Evolutionary conservation across 2,888 invertebrate species (phyloP), one percentile per base, ranked within the genome.

Genomic region (Hirtodrosophila histrioides): DNA sequence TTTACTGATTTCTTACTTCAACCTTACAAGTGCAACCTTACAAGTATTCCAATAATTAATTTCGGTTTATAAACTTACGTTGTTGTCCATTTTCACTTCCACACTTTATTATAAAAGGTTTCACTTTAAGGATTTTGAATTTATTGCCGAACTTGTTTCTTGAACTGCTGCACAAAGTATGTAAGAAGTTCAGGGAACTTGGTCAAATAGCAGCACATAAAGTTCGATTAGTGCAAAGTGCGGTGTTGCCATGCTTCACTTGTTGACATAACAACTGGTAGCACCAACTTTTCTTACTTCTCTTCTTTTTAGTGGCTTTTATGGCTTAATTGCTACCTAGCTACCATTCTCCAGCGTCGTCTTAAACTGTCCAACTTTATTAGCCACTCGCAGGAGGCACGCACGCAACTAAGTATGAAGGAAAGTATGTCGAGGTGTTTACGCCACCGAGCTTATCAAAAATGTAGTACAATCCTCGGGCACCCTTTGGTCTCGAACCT

Each of bases 381-480:
- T 80, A 73, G 67, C 87, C 61, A 46, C 61, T 64, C 56, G 37
- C 49, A 35, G 11, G 33, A 41, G 50, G 58, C 62, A 65, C 57
- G 81, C 77, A 80, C 65, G 62, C 85, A 76, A 86, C 81, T 54
- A 56, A 61, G 74, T 77, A 49, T 31, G 33, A 36, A 39, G 45
- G 23, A 44, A 65, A 60, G 55, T 69, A 57, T 66, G 87, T 73
- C 67, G 85, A 80, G 73, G 85, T 86, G 87, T 88, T 86, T 86
- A 88, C 77, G 67, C 66, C 66, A 53, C 66, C 63, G 53, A 76
- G 81, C 73, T 86, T 82, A 86, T 80, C 84, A 86, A 68, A 65
- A 68, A 76, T 66, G 80, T 80, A 71, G 60, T 62, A 64, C 63
- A 61, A 11, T 40, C 44, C 60, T 48, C 41, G 12, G 33, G 35